Evolutionary conservation across 2,797 vertebrate species (phyloP).

Genomic region (Brachyrhaphis roseni): DNA sequence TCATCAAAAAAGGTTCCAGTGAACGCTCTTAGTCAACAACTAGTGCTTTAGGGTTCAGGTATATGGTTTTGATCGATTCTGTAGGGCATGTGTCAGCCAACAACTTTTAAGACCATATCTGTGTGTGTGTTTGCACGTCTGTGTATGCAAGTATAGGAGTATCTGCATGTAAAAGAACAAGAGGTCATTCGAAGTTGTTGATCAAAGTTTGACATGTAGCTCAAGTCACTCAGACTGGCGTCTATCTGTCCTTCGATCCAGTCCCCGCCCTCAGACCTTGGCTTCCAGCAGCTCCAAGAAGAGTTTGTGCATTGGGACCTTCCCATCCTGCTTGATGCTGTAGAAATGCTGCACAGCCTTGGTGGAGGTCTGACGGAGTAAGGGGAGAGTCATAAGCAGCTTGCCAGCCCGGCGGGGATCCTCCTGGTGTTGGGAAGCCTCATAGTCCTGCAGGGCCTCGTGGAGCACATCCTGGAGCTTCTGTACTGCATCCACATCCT

Average conservation of each 20-base stretch:
- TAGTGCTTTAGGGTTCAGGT: constrained; percentile 52
- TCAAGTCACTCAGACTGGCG: constrained; percentile 41
- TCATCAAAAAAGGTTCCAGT: constrained; percentile 55
- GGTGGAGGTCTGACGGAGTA: constrained; percentile 97
- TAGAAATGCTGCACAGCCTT: constrained; percentile 99
- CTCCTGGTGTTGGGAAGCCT: constrained; percentile 94
- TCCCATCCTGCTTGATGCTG: constrained; percentile 99
- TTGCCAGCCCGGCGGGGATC: constrained; percentile 97
- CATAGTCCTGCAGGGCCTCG: constrained; percentile 98
- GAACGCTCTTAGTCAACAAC: constrained; percentile 54
- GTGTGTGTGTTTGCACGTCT: constrained; percentile 35
- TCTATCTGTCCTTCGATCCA: constrained; percentile 50
- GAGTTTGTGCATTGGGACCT: constrained; percentile 99
- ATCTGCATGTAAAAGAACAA: constrained; percentile 65
- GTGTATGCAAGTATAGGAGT: constrained; percentile 30
- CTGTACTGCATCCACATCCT: constrained; percentile 97
- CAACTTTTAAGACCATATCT: constrained; percentile 45
- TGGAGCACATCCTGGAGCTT: constrained; percentile 99
- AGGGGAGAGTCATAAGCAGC: constrained; percentile 97
- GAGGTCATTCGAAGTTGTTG: constrained; percentile 71
- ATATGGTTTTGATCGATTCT: constrained; percentile 44
- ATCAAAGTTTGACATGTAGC: constrained; percentile 62
- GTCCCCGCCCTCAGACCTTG: constrained; percentile 89
- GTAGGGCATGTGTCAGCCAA: constrained; percentile 53
- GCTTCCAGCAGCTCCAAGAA: constrained; percentile 99